These are phyloP conservation scores for Prorops nasuta DNA, from an alignment of 1,140 invertebrate species.

Conservation along the genomic window DNA sequence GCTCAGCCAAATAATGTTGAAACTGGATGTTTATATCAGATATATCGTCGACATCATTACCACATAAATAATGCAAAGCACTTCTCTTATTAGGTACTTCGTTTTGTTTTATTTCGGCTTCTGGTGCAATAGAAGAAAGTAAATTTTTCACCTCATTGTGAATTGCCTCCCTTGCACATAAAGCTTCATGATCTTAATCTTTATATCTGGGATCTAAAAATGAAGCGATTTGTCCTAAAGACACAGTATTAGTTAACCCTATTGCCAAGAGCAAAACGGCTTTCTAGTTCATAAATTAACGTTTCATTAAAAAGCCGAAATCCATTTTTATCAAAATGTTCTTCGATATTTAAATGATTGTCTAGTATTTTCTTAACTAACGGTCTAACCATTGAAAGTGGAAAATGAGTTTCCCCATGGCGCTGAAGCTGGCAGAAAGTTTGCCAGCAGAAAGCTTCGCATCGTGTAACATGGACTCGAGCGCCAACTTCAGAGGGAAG, in stretches of 20 bases:
- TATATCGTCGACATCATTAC: not conserved
- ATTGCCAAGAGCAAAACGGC: too few species aligned
- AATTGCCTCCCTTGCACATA: conserved; percentile 1
- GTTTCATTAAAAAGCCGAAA: too few species aligned
- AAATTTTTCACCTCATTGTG: not conserved
- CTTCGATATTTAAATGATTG: not conserved
- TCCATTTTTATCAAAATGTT: not conserved
- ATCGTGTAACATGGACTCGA: too few species aligned
- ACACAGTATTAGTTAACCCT: too few species aligned
- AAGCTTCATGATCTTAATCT: conserved; percentile 10
- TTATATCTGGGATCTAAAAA: conserved; percentile 23
- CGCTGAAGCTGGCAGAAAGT: too few species aligned
- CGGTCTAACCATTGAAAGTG: conserved; percentile 1
- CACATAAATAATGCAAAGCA: conserved; percentile 11
- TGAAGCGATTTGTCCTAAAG: conserved; percentile 12
- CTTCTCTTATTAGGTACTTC: not conserved
- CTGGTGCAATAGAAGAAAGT: not conserved
- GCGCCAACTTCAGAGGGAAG: too few species aligned
- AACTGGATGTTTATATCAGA: conserved; percentile 5
- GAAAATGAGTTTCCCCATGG: not conserved
- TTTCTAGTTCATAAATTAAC: too few species aligned
- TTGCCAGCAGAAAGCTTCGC: too few species aligned
- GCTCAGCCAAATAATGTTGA: conserved; percentile 13
- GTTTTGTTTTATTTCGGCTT: not conserved
- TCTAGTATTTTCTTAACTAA: not conserved